phyloP scores from a whole-genome alignment of 1,140 invertebrate species.

The Papilio glaucus region DNA sequence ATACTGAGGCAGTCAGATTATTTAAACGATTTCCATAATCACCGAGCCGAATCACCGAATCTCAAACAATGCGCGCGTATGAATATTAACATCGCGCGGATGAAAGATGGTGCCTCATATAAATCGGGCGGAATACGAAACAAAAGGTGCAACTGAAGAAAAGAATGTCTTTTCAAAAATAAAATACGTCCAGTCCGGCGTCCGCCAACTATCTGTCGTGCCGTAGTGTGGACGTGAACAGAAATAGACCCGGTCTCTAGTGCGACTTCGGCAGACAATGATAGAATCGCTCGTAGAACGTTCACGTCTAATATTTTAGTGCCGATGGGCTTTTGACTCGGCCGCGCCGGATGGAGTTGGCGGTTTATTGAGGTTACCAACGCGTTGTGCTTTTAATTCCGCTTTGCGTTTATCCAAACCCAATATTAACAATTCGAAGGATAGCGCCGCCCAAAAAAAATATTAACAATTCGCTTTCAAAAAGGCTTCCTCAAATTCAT shows the following conservation, averaged over 20 bases:
- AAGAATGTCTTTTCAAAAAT: conserved; percentile 73
- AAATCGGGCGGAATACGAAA: conserved; percentile 44
- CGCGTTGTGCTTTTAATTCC: conserved; percentile 10
- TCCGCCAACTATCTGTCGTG: conserved; percentile 73
- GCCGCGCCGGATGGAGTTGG: conserved; percentile 1
- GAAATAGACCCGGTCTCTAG: conserved; percentile 69
- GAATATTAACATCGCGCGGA: conserved; percentile 18
- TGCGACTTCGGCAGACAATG: conserved; percentile 62
- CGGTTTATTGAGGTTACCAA: conserved; percentile 34
- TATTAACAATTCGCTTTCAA: no score
- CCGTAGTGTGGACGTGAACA: conserved; percentile 53
- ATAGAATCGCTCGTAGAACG: conserved; percentile 48
- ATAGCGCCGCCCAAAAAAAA: no score
- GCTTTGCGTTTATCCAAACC: background rate
- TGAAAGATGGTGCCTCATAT: background rate
- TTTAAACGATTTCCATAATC: no score
- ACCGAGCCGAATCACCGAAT: background rate
- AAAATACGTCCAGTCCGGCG: conserved; percentile 67
- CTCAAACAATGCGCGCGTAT: background rate
- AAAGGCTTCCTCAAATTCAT: no score
- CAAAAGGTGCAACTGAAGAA: conserved; percentile 60
- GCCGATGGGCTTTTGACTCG: conserved; percentile 5
- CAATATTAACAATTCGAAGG: no score
- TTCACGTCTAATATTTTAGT: conserved; percentile 44
- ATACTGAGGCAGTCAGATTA: no score